Evolutionary conservation across 2,888 invertebrate species (phyloP), one percentile per base, ranked within the genome.

Genomic region (Eilema depressum): DNA sequence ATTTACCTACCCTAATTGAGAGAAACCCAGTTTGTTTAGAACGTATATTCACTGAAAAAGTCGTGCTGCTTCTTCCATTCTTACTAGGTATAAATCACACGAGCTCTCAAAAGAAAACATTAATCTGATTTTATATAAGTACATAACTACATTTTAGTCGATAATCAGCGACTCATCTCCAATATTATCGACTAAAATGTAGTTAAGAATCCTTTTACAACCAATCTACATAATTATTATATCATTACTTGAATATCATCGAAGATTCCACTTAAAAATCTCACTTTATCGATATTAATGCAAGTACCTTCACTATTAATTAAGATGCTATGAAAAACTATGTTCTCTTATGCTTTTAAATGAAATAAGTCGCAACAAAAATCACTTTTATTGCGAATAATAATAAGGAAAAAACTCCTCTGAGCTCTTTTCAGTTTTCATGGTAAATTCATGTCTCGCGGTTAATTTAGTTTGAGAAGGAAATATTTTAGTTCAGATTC

Each of bases 401-500:
- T 11, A 25, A 33, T 65, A 65, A 33, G 33, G 56, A 57, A 10
- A 11, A 57, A 65, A 56, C 17, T 65, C 11, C 17, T 56, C 61
- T 14, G 37, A 10, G 37, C n/a, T 33, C 7, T 37, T 64, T 53
- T 33, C 41, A 47, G 56, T 66, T 23, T 75, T 70, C 41, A 56
- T 82, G 63, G 73, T 65, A 62, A 76, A 80, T 78, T 79, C 76
- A 80, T 83, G 81, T 83, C 81, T 82, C 81, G 73, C 84, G 86
- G 85, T 89, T 91, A 89, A 89, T 92, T 90, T 88, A 85, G 79
- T 81, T 73, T 69, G 81, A 86, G 82, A 87, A 87, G 87, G 88
- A 90, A 90, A 91, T 91, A 91, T 93, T 91, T 91, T 83, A 82
- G 88, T 85, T 85, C 76, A 83, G 85, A 89, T 90, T 89, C 89